Conservation (phyloP, 2,113 vertebrate genomes). For the Hippocampus zosterae region DNA sequence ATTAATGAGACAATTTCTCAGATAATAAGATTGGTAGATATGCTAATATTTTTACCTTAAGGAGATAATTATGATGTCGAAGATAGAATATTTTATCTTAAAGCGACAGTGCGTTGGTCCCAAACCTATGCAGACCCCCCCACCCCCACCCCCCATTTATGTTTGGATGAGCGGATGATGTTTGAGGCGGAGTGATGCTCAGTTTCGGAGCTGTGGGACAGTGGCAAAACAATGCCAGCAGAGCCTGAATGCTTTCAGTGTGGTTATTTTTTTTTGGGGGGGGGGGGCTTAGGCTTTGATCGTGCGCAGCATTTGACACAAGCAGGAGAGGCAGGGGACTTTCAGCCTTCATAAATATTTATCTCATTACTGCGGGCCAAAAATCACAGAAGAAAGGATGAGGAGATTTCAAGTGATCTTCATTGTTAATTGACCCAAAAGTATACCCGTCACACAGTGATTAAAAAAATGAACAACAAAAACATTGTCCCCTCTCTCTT, state of each 20-base stretch:
- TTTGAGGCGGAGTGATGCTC: slow-evolving; percentile 12
- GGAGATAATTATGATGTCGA: slow-evolving; percentile 84
- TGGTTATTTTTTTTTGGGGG: slow-evolving; percentile 37
- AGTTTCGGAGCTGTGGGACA: slow-evolving; percentile 61
- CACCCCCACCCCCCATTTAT: not conserved
- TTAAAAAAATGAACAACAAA: slow-evolving; percentile 63
- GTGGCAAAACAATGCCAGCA: slow-evolving; percentile 65
- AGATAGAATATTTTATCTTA: slow-evolving; percentile 81
- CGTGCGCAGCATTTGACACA: slow-evolving; percentile 62
- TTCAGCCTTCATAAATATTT: slow-evolving; percentile 75
- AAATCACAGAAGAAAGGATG: slow-evolving; percentile 62
- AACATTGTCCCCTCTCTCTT: slow-evolving; percentile 55
- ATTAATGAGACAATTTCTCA: slow-evolving; percentile 84
- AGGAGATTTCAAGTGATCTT: slow-evolving; percentile 69
- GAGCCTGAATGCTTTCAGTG: slow-evolving; percentile 60
- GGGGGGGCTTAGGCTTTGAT: slow-evolving; percentile 64
- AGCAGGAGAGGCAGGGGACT: slow-evolving; percentile 65
- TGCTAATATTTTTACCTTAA: slow-evolving; percentile 86
- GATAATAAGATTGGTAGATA: slow-evolving; percentile 83
- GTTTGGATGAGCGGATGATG: not conserved
- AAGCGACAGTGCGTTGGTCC: slow-evolving; percentile 72
- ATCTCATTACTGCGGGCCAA: slow-evolving; percentile 63
- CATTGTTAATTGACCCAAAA: slow-evolving; percentile 73
- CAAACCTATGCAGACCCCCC: slow-evolving; percentile 51
- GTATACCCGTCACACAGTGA: slow-evolving; percentile 38